These are phyloP conservation scores for Therioaphis trifolii DNA, from an alignment of 2,888 invertebrate genomes.

Conservation along the genomic window DNA sequence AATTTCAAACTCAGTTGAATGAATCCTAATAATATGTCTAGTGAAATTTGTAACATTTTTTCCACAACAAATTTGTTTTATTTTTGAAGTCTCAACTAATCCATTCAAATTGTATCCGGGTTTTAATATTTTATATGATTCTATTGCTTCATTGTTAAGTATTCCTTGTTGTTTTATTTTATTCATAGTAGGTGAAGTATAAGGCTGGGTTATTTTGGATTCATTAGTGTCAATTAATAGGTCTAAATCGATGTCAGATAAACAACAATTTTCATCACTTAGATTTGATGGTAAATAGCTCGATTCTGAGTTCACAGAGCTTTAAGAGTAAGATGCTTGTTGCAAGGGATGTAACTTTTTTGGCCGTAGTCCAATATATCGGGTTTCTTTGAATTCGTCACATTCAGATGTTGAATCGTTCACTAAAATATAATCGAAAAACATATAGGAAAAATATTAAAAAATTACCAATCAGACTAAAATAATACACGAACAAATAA, in stretches of 20 bases:
- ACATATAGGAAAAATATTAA: too few relatives aligned
- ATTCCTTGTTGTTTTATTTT: background rate
- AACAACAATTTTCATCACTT: background rate
- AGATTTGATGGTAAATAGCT: conserved; percentile 1
- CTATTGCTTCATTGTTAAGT: background rate
- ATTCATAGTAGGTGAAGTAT: background rate
- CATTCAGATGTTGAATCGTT: too few relatives aligned
- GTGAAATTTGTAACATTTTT: conserved; percentile 5
- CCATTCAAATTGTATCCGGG: too few relatives aligned
- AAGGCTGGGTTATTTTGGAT: background rate
- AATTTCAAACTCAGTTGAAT: background rate
- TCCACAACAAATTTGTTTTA: background rate
- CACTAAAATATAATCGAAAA: too few relatives aligned
- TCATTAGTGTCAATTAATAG: background rate
- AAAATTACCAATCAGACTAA: too few relatives aligned
- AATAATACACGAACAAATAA: too few relatives aligned
- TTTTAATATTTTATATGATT: background rate
- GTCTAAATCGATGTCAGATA: background rate
- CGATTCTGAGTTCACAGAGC: conserved; percentile 2
- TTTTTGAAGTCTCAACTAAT: conserved; percentile 23
- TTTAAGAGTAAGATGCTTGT: background rate
- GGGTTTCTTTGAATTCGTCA: too few relatives aligned
- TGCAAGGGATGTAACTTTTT: too few relatives aligned
- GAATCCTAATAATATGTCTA: conserved; percentile 6
- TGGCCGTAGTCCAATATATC: too few relatives aligned